Percentiles rank a stretch among this genome's conserved stretches.
Evolutionary conservation across 2,888 invertebrate genomes (phyloP).

Genomic region (Desoria tigrina): DNA sequence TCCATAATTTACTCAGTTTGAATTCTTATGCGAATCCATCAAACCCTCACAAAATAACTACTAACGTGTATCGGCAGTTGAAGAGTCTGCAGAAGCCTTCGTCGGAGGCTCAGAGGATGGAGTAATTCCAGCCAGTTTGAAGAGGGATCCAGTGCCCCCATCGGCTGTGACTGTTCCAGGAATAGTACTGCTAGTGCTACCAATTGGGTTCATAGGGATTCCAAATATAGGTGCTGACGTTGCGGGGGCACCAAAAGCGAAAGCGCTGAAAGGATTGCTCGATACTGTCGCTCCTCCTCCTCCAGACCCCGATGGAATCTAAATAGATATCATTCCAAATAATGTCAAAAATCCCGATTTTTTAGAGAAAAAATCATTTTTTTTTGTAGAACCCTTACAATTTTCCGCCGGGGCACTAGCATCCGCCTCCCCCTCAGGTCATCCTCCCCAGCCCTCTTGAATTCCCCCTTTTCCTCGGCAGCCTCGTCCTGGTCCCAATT

Average conservation of each 20-base stretch:
- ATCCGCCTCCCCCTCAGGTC: slow-evolving; percentile 59
- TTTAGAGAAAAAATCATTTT: not conserved
- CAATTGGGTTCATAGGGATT: not conserved
- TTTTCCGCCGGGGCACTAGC: slow-evolving; percentile 32
- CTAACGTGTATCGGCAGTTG: slow-evolving; percentile 13
- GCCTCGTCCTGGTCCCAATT: slow-evolving; percentile 83
- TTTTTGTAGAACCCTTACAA: slow-evolving; percentile 10
- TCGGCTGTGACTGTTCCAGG: not conserved
- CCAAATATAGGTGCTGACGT: slow-evolving; percentile 9
- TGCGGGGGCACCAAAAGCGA: slow-evolving; percentile 6
- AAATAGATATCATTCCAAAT: not conserved
- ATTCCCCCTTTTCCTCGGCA: slow-evolving; percentile 73
- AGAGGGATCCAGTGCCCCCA: slow-evolving; percentile 13
- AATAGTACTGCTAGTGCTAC: not conserved
- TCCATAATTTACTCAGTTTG: too few relatives aligned
- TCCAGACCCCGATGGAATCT: not conserved
- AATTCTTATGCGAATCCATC: too few relatives aligned
- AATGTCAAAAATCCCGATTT: too few relatives aligned
- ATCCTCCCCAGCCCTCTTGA: slow-evolving; percentile 66
- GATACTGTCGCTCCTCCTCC: not conserved
- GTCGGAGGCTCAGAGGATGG: slow-evolving; percentile 17
- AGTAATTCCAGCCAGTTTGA: slow-evolving; percentile 18
- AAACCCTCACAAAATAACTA: slow-evolving; percentile 1
- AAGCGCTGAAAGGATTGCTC: slow-evolving; percentile 22
- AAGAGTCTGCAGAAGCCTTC: slow-evolving; percentile 15